A percentile compares a stretch with the other conserved stretches of the same genome.
Conservation (phyloP, 2,888 invertebrate genomes). For the Horisme vitalbata region DNA sequence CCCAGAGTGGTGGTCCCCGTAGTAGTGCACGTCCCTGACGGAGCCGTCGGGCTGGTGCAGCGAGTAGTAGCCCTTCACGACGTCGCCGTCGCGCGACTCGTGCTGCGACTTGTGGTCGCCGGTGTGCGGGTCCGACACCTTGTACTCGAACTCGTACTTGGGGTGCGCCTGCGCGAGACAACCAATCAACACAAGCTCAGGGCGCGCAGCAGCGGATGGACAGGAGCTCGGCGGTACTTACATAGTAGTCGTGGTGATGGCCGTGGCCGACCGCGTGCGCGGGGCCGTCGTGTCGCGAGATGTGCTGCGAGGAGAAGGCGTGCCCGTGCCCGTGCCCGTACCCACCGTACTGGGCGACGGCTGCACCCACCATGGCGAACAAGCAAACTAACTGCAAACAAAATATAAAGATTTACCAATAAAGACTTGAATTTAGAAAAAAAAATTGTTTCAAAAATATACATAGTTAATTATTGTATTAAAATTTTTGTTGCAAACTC, state of each 20-base stretch:
- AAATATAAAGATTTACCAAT: not conserved
- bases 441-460: no score
- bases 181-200: conserved; percentile 1
- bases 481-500: no score
- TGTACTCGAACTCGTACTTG: conserved; percentile 55
- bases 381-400: conserved; percentile 26
- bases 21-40: conserved; percentile 65
- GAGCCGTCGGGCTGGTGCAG: conserved; percentile 67
- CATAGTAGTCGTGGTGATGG: conserved; percentile 36
- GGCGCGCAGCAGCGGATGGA: not conserved
- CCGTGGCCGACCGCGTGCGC: conserved; percentile 35
- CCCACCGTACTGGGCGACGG: conserved; percentile 25
- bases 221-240: conserved; percentile 10
- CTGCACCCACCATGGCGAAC: conserved; percentile 28
- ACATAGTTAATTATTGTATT: no score
- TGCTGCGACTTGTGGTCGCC: conserved; percentile 76
- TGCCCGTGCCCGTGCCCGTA: conserved; percentile 48
- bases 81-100: conserved; percentile 64
- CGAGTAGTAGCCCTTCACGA: conserved; percentile 59
- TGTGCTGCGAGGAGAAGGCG: conserved; percentile 45
- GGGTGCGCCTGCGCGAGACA: conserved; percentile 50
- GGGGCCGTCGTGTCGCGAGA: conserved; percentile 44
- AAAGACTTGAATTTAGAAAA: no score
- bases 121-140: conserved; percentile 69
- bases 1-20: conserved; percentile 74